Base-by-base conservation (phyloP, 92 coral and sea anemone genomes). In the Phenganax subtilis region DNA sequence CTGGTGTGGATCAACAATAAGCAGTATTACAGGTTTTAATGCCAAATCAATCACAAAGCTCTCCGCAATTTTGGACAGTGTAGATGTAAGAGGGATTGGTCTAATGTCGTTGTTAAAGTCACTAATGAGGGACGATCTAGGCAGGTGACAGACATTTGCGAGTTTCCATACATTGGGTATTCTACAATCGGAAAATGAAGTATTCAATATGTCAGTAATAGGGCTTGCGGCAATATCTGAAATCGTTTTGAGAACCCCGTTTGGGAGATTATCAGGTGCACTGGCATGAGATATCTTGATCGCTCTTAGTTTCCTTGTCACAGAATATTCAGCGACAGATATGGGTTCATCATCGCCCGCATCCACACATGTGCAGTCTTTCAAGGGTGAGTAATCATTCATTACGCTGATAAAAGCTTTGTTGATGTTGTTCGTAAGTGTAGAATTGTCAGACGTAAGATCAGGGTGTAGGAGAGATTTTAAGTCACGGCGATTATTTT, bases 211-310 rank as follows among this genome's bases (percentile, higher is more conserved):
- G 12, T 80, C 85, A 27, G 89, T 85, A 81, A 81, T 56, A 30
- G 92, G 86, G 20, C 72, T 76, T 12, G 92, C 89, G 63, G 84
- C 62, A 57, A 89, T 87, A 54, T 89, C 92, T 8, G 91, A 85
- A 70, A 57, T 82, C 80, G 85, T 86, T 65, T 10, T 85, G 14
- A 20, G 71, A 10, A 85, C 82, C 81, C 90, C 85, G 81, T 78
- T 82, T 12, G 89, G 87, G 12, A 82, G 87, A 70, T 82, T 85
- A 53, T 89, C 87, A 11, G 91, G 92, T 8, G 87, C 85, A 83
- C 88, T 77, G 55, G 88, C 89, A 52, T 84, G 87, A 12, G 80
- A 58, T 20, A 12, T 25, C 52, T 75, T 88, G 4, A 85, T 55
- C 71, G 37, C 76, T 10, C 82, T 57, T 52, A 85, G 89, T 88